A percentile compares a stretch with the other conserved stretches of the same genome.
Conservation (phyloP, 2,888 invertebrate genomes). For the Cheilosia pagana region DNA sequence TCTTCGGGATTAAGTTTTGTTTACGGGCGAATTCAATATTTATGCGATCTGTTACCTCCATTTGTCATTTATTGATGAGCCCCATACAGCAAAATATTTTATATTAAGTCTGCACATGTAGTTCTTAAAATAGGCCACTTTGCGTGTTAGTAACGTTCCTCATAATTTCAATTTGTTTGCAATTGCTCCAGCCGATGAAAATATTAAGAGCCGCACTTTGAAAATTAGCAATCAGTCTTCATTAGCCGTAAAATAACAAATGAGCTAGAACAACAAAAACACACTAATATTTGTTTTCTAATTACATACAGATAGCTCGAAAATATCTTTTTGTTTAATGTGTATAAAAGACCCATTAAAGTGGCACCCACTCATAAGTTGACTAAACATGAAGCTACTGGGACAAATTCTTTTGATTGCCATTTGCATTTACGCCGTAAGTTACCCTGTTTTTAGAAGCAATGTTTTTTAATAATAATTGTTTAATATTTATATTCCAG, state of each 20-base stretch:
- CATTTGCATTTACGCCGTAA: constrained; percentile 19
- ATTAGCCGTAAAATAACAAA: constrained; percentile 4
- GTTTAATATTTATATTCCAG: not conserved
- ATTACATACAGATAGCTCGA: not conserved
- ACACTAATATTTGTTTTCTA: no score
- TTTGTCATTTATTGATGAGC: no score
- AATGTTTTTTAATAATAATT: not conserved
- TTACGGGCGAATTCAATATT: no score
- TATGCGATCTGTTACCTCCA: no score
- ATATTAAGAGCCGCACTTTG: no score
- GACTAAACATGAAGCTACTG: constrained; percentile 21
- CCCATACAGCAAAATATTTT: no score
- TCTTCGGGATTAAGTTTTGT: no score
- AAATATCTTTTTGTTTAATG: not conserved
- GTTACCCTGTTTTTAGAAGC: not conserved
- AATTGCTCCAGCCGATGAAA: no score
- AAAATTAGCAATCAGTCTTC: constrained; percentile 8
- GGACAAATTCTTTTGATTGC: constrained; percentile 28
- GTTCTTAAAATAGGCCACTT: no score
- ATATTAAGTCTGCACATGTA: no score
- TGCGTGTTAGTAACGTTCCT: no score
- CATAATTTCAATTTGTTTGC: no score
- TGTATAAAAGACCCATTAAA: constrained; percentile 9
- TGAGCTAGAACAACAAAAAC: not conserved
- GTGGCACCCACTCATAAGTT: not conserved